These are phyloP conservation scores for Lateolabrax maculatus DNA, from an alignment of 2,797 vertebrate genomes.

Conservation along the genomic window DNA sequence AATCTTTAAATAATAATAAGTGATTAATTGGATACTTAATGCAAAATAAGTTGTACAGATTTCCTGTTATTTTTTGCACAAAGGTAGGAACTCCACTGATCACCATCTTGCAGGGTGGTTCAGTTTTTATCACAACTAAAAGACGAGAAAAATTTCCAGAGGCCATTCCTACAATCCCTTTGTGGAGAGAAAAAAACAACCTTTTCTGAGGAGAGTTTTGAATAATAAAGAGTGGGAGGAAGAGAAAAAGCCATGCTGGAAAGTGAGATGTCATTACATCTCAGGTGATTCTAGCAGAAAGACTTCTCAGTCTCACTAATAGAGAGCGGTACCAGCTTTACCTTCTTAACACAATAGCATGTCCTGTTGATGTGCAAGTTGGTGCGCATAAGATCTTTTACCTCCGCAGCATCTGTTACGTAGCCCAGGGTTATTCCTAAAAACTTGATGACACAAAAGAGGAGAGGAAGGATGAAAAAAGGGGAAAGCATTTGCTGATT, in stretches of 20 bases:
- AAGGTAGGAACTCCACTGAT: neutral
- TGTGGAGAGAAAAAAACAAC: neutral
- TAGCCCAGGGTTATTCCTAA: conserved; percentile 81
- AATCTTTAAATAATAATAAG: conserved; percentile 29
- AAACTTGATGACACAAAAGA: conserved; percentile 80
- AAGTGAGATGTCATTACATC: conserved; percentile 49
- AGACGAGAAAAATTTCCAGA: neutral
- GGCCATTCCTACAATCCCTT: neutral
- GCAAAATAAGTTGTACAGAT: conserved; percentile 22
- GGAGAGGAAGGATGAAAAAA: conserved; percentile 50
- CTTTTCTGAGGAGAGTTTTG: conserved; percentile 22
- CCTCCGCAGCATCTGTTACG: conserved; percentile 77
- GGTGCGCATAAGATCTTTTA: conserved; percentile 56
- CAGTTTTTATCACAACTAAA: conserved; percentile 9
- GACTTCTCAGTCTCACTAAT: conserved; percentile 43
- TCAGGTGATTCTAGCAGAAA: conserved; percentile 28
- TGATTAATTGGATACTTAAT: conserved; percentile 16
- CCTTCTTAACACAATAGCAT: conserved; percentile 52
- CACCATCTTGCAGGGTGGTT: neutral
- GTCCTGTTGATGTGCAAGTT: conserved; percentile 44
- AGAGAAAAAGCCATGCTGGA: conserved; percentile 8
- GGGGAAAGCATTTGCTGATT: conserved; percentile 26
- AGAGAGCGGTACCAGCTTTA: conserved; percentile 52
- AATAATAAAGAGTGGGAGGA: conserved; percentile 26
- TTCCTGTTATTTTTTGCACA: neutral